Conservation (phyloP, 2,797 vertebrate genomes). For the Alectoris magna region DNA sequence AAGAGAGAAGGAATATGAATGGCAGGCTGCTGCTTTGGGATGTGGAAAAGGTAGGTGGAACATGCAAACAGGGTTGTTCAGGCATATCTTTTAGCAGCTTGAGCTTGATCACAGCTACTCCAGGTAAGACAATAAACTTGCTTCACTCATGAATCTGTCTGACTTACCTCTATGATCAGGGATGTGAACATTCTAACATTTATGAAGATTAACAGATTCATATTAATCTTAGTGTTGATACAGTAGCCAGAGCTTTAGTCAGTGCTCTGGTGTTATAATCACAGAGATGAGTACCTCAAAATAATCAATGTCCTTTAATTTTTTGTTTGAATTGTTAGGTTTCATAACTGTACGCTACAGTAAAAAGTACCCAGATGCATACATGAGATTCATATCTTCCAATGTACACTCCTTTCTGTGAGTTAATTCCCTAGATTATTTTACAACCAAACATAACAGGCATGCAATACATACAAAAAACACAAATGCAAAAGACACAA, state of each 20-base stretch:
- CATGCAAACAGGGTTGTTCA: neutral
- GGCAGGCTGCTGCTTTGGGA: neutral
- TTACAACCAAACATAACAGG: neutral
- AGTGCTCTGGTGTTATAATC: neutral
- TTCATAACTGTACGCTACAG: neutral
- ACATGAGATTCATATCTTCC: neutral
- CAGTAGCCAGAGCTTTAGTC: neutral
- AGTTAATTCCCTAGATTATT: neutral
- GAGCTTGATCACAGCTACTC: neutral
- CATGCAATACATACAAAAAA: neutral
- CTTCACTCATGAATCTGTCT: neutral
- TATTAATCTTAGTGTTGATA: neutral
- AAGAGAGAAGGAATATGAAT: neutral
- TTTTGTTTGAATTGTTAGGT: neutral
- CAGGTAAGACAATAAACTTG: neutral
- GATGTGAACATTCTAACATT: neutral
- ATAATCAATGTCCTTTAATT: neutral
- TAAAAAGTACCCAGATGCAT: neutral
- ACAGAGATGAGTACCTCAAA: neutral
- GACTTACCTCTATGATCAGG: neutral
- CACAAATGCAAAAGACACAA: neutral
- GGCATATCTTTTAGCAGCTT: neutral
- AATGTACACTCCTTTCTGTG: neutral
- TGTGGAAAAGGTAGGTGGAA: neutral
- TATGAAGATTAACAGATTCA: neutral